Conservation (phyloP, 2,113 vertebrate genomes). For the Apteryx owenii region DNA sequence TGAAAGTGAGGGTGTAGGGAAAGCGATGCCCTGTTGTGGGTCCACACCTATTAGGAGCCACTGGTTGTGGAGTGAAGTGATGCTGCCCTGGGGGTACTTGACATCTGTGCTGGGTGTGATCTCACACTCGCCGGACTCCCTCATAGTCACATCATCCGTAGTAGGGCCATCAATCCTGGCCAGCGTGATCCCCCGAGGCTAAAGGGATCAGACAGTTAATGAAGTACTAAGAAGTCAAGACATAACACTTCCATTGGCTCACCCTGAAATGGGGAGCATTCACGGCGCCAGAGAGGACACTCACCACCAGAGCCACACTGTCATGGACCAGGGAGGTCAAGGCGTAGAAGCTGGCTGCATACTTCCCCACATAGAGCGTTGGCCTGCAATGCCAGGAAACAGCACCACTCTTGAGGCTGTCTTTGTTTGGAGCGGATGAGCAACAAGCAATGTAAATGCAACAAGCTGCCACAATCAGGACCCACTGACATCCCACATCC, state of each 20-base stretch:
- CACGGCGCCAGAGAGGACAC: background rate
- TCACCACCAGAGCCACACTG: slow-evolving; percentile 88
- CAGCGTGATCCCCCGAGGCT: slow-evolving; percentile 92
- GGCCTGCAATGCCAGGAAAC: slow-evolving; percentile 75
- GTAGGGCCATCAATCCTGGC: slow-evolving; percentile 87
- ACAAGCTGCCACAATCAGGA: fast-evolving
- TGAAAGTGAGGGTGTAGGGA: fast-evolving
- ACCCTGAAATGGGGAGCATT: background rate
- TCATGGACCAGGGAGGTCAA: slow-evolving; percentile 90
- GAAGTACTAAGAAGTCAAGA: background rate
- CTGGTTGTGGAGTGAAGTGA: slow-evolving; percentile 82
- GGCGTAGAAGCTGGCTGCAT: slow-evolving; percentile 89
- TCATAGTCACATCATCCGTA: slow-evolving; percentile 88
- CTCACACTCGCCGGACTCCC: slow-evolving; percentile 88
- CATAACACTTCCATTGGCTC: fast-evolving
- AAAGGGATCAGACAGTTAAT: background rate
- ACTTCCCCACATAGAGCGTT: slow-evolving; percentile 92
- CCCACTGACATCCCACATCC: background rate
- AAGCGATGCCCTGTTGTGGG: fast-evolving
- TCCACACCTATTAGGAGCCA: slow-evolving; percentile 93
- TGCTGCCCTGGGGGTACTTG: slow-evolving; percentile 90
- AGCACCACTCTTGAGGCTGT: fast-evolving
- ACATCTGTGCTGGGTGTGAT: slow-evolving; percentile 91
- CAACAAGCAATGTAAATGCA: fast-evolving
- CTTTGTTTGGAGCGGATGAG: fast-evolving